A percentile compares a stretch with the other conserved stretches of the same genome.
Conservation (phyloP, 2,113 vertebrate species). For the Chroicocephalus ridibundus region DNA sequence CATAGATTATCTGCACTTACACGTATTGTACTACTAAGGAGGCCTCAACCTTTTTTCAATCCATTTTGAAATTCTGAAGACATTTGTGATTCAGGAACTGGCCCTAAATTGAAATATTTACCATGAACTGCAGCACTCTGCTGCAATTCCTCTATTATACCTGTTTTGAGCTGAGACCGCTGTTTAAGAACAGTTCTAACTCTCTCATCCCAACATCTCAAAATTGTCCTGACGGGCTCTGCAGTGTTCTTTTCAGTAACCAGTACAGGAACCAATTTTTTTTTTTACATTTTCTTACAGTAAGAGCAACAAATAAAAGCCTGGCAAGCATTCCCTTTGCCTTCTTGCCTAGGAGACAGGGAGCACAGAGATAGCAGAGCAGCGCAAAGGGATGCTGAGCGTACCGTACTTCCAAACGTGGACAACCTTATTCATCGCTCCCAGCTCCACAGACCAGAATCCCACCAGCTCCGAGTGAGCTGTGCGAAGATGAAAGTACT, state of each 20-base stretch:
- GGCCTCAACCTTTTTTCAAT: background rate
- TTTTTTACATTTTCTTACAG: background rate
- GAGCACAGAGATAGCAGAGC: background rate
- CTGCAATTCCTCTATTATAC: background rate
- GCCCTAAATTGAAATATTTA: background rate
- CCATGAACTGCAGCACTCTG: background rate
- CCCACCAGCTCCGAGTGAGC: conserved; percentile 88
- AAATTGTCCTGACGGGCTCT: background rate
- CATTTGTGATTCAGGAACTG: background rate
- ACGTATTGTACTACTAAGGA: background rate
- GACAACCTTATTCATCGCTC: conserved; percentile 83
- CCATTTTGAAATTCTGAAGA: background rate
- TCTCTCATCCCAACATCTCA: background rate
- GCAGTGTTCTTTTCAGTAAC: background rate
- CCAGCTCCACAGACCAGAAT: conserved; percentile 87
- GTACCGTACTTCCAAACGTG: conserved; percentile 93
- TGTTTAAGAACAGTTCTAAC: background rate
- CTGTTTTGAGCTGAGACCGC: background rate
- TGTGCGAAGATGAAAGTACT: conserved; percentile 82
- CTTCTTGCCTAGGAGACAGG: background rate
- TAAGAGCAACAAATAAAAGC: background rate
- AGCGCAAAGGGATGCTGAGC: background rate
- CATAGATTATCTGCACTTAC: background rate
- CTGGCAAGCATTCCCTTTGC: background rate
- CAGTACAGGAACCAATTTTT: background rate